Conservation (phyloP, 2,888 invertebrate genomes). For the Oligia strigilis region DNA sequence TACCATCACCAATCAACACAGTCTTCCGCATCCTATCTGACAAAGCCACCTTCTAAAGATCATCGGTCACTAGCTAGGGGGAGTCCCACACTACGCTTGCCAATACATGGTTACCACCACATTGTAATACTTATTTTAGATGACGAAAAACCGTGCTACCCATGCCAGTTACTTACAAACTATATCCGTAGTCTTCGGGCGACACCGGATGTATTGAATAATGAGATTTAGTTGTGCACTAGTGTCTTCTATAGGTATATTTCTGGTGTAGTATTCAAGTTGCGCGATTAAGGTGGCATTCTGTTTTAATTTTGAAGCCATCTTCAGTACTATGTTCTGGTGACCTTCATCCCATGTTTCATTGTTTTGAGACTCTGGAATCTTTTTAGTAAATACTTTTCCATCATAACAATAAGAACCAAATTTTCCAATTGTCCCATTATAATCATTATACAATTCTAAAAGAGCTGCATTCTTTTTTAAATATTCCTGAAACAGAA, state of each 20-base stretch:
- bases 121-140: background rate
- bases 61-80: too few relatives aligned
- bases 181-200: accelerated
- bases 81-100: too few relatives aligned
- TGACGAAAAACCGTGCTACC: background rate
- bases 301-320: slow-evolving; percentile 38
- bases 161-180: slow-evolving; percentile 12
- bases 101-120: too few relatives aligned
- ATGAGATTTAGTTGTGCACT: slow-evolving; percentile 53
- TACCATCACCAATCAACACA: background rate
- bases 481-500: slow-evolving; percentile 48
- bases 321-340: background rate
- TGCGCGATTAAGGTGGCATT: slow-evolving; percentile 44
- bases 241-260: slow-evolving; percentile 59
- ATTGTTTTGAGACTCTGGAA: background rate
- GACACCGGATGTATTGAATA: slow-evolving; percentile 34
- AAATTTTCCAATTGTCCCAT: background rate
- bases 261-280: slow-evolving; percentile 58
- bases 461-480: slow-evolving; percentile 12
- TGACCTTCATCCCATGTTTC: background rate
- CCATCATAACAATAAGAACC: background rate
- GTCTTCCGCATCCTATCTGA: too few relatives aligned
- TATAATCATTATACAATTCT: background rate
- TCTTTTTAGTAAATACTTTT: background rate
- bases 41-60: too few relatives aligned